Evolutionary conservation across 2,797 vertebrate genomes (phyloP), one percentile per base, ranked within the genome.

Genomic region (Chaenodraco wilsoni): DNA sequence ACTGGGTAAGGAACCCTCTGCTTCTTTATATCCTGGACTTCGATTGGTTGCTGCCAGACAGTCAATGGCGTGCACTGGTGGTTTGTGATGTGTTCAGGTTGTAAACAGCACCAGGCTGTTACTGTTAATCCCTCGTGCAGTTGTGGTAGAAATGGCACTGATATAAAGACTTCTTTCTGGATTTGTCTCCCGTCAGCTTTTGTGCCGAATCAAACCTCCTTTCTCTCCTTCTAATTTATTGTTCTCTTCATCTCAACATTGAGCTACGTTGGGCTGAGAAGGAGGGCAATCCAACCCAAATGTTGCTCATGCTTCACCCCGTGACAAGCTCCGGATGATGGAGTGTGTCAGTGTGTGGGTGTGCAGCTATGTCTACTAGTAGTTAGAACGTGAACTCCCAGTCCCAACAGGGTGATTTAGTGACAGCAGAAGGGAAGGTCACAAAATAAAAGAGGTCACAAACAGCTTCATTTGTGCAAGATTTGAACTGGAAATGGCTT

Each of bases 61-160:
- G 66, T 65, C 76, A 80, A 60, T 21, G 75, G 64, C 69, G 84
- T 75, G 74, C 33, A 37, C 8, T 37, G 8, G 33, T 37, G 33
- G 33, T 37, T 1, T 91, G 78, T 90, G 89, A 92, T 92, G 90
- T 92, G 92, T 91, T 89, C 80, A 87, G 81, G 85, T 90, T 85
- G 88, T 86, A 89, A 91, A 92, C 88, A 88, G 81, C 84, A 87
- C 50, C 7, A 3, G 81, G 82, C 83, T 65, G 74, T 92, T 86
- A 80, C 72, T 79, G 72, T 90, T 92, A 88, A 88, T 92, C 76
- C 72, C 60, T 75, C 14, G 1, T 73, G 90, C 81, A 89, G 79
- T 89, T 90, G 90, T 91, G 90, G 89, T 62, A 63, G 65, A 80
- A 72, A 60, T 21, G 54, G 78, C 83, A 81, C 65, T 84, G 72